Conservation (phyloP, 2,797 vertebrate genomes). For the Danio jaintianensis region DNA sequence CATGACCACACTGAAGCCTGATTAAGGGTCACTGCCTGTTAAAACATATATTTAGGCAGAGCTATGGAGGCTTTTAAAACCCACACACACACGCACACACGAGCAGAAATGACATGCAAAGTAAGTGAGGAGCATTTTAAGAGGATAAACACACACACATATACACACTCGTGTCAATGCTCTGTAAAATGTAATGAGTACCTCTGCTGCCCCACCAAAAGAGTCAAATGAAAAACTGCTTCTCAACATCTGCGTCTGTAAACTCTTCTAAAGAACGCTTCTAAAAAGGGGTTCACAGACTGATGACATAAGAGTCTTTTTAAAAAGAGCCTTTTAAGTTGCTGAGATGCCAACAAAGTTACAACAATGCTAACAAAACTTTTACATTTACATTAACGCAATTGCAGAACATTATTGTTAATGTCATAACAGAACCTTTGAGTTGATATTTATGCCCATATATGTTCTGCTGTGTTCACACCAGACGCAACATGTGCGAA, state of each 20-base stretch:
- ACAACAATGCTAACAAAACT: background rate
- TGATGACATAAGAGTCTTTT: background rate
- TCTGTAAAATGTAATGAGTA: conserved; percentile 73
- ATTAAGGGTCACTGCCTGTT: conserved; percentile 81
- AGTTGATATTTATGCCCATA: too few relatives aligned
- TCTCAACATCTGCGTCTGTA: conserved; percentile 63
- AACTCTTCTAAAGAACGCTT: conserved; percentile 51
- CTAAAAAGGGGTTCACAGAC: conserved; percentile 1
- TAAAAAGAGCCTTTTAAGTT: background rate
- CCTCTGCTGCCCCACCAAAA: conserved; percentile 61
- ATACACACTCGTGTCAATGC: conserved; percentile 60
- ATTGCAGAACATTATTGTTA: too few relatives aligned
- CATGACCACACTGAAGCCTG: conserved; percentile 83
- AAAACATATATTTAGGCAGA: conserved; percentile 81
- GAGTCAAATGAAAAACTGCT: conserved; percentile 58
- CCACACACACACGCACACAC: too few relatives aligned
- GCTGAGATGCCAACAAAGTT: background rate
- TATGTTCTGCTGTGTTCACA: too few relatives aligned
- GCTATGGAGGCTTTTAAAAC: conserved; percentile 74
- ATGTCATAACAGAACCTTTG: background rate
- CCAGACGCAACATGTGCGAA: too few relatives aligned
- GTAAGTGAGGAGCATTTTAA: conserved; percentile 56
- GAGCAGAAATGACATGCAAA: conserved; percentile 50
- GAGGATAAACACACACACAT: conserved; percentile 3
- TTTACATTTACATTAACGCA: too few relatives aligned